phyloP scores from a whole-genome alignment of 2,888 invertebrate species.

The Toxonevra muliebris region DNA sequence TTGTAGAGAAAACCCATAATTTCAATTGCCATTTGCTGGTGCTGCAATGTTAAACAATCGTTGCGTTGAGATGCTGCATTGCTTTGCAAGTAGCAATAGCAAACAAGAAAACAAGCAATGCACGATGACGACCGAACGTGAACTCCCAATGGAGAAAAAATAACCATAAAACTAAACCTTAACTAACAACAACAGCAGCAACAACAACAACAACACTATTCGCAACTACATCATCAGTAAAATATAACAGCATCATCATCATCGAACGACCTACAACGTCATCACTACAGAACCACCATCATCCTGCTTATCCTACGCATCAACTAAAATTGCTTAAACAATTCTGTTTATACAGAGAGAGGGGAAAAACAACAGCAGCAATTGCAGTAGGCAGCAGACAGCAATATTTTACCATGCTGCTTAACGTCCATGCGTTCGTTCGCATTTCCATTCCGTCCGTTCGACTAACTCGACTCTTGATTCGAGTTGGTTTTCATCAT shows the following conservation, averaged over 20 bases:
- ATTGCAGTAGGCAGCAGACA: neutral
- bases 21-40: constrained; percentile 1
- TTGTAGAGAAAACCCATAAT: neutral
- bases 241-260: neutral
- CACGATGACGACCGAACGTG: neutral
- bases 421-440: too few species aligned
- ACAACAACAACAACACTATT: neutral
- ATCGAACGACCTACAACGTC: neutral
- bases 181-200: neutral
- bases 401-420: too few species aligned
- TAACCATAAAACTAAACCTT: neutral
- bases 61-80: too few species aligned
- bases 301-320: neutral
- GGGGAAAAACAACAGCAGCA: neutral
- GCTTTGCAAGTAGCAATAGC: neutral
- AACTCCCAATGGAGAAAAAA: neutral
- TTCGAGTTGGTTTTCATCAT: too few species aligned
- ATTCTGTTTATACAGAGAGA: neutral
- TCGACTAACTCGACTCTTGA: too few species aligned
- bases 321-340: neutral
- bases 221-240: neutral
- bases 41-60: neutral
- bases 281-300: too few species aligned
- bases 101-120: neutral
- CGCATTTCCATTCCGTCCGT: too few species aligned